phyloP scores from a whole-genome alignment of 2,888 invertebrate genomes.

The Dicranocentrus wangi region DNA sequence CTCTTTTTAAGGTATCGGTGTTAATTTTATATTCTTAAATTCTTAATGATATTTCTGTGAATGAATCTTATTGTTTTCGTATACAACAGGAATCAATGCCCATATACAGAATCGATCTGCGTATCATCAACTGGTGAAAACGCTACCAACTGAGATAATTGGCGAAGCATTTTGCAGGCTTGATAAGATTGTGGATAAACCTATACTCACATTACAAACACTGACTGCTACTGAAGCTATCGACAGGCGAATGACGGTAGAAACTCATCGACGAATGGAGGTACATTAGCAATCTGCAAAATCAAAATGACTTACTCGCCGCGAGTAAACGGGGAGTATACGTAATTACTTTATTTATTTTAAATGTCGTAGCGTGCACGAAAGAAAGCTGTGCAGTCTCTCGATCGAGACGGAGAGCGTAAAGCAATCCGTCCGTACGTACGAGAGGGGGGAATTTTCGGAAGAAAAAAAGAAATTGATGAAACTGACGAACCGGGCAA shows the following conservation, averaged over 20 bases:
- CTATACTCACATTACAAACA: constrained; percentile 57
- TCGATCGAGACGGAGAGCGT: constrained; percentile 23
- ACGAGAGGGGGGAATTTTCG: constrained; percentile 67
- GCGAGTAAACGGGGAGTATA: no score
- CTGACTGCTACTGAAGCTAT: constrained; percentile 56
- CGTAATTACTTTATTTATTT: neutral
- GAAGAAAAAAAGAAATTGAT: constrained; percentile 62
- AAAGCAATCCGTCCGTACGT: constrained; percentile 55
- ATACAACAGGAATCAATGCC: no score
- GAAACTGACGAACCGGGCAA: constrained; percentile 47
- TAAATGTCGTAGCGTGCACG: constrained; percentile 52
- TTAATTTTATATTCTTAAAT: no score
- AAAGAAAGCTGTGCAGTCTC: constrained; percentile 31
- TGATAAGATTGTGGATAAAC: constrained; percentile 49
- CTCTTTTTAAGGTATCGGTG: no score
- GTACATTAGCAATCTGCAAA: constrained; percentile 29
- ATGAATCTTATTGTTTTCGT: no score
- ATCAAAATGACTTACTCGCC: constrained; percentile 1
- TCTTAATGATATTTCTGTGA: no score
- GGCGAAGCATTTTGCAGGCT: constrained; percentile 16
- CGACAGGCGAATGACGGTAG: constrained; percentile 50
- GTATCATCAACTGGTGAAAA: no score
- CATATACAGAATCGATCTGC: no score
- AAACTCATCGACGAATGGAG: constrained; percentile 60
- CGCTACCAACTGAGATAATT: constrained; percentile 10